Conservation (phyloP, 2,113 vertebrate genomes). For the Excalfactoria chinensis region DNA sequence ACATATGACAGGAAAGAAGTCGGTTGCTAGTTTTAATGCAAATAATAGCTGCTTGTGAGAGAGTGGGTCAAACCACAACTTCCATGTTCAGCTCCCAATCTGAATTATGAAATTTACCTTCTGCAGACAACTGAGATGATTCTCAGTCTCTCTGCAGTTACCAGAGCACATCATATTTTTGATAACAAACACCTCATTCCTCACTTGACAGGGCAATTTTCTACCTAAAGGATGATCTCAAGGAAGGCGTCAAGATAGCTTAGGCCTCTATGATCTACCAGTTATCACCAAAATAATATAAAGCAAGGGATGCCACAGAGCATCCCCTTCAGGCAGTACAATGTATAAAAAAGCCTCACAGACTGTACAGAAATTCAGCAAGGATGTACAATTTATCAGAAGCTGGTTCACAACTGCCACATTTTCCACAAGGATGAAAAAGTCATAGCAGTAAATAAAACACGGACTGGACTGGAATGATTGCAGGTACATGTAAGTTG, state of each 20-base stretch:
- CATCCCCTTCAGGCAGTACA: neutral
- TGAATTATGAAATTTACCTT: neutral
- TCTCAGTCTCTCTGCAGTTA: neutral
- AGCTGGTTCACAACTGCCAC: neutral
- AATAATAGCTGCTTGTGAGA: neutral
- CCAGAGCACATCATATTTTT: neutral
- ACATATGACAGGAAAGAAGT: neutral
- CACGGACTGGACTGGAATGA: neutral
- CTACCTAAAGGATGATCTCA: neutral
- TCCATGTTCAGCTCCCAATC: neutral
- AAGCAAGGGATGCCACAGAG: neutral
- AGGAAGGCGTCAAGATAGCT: neutral
- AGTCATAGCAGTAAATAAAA: neutral
- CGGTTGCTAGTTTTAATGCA: neutral
- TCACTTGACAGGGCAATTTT: neutral
- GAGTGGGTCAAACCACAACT: neutral
- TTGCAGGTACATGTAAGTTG: neutral
- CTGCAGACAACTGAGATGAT: neutral
- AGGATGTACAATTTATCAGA: neutral
- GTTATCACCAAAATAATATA: neutral
- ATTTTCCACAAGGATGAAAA: neutral
- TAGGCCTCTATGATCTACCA: neutral
- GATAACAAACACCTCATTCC: neutral
- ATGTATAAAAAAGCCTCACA: neutral
- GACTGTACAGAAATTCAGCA: neutral